Evolutionary conservation across 2,113 vertebrate species (phyloP), one percentile per base, ranked within the genome.

Genomic region (Entelurus aequoreus): DNA sequence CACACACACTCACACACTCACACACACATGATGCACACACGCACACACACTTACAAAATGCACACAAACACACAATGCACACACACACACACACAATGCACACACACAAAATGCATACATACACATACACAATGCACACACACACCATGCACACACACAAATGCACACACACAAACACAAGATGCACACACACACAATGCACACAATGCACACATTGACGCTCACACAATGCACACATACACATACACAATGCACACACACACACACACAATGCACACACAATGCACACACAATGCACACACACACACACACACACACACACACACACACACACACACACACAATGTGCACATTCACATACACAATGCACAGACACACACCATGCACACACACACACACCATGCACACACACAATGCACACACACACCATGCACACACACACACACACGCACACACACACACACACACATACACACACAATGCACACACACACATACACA

Each of bases 1-100:
- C 40, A 44, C 49, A 65, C 71, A 47, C 42, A 38, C 49, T 55
- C 52, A 54, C 67, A 58, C 36, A n/a, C n/a, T n/a, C n/a, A n/a
- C 63, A 72, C 77, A 65, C 71, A 47, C 46, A 38, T n/a, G n/a
- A n/a, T n/a, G n/a, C 49, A 58, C 52, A 54, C 67, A 58, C 36
- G 6, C 40, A 44, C 49, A 65, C 71, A 47, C 42, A 38, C 49
- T 55, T n/a, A n/a, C n/a, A n/a, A n/a, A n/a, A n/a, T n/a, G n/a
- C 52, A 54, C 67, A 58, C 36, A 79, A 62, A 60, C 60, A 76
- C 59, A n/a, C n/a, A n/a, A n/a, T 62, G 62, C 63, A 72, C 77
- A 65, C 71, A 47, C 46, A 38, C 49, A 58, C 52, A 54, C 67
- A 58, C 36, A 7, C 40, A 44, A n/a, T n/a, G n/a, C 49, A 65